A percentile compares a stretch with the other conserved stretches of the same genome.
phyloP scores from a whole-genome alignment of 1,140 invertebrate species.

The Acromyrmex echinatior region DNA sequence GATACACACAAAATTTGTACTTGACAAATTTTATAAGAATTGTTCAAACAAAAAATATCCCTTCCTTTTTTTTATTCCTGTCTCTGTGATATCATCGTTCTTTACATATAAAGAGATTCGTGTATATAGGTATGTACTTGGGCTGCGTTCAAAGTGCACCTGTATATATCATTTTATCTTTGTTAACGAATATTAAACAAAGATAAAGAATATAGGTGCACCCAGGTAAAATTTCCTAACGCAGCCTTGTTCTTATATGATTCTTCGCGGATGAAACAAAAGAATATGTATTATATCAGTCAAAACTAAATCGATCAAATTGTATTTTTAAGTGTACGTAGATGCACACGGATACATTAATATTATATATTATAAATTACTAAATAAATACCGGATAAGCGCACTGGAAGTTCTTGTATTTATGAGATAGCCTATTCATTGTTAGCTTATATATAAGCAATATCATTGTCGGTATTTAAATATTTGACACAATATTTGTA shows the following conservation, averaged over 20 bases:
- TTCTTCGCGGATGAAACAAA: slow-evolving; percentile 70
- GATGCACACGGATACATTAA: slow-evolving; percentile 69
- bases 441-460: not conserved
- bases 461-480: slow-evolving; percentile 9
- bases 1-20: slow-evolving; percentile 55
- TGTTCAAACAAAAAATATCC: slow-evolving; percentile 55
- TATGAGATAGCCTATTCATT: slow-evolving; percentile 24
- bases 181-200: too few species aligned
- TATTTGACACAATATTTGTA: not conserved
- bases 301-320: slow-evolving; percentile 73
- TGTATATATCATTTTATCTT: too few species aligned
- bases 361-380: slow-evolving; percentile 75
- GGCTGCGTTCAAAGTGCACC: too few species aligned
- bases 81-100: slow-evolving; percentile 75
- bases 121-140: not conserved
- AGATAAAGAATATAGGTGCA: too few species aligned
- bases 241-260: slow-evolving; percentile 54
- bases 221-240: too few species aligned
- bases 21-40: slow-evolving; percentile 60
- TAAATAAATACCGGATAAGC: slow-evolving; percentile 68
- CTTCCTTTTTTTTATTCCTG: slow-evolving; percentile 46
- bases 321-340: slow-evolving; percentile 76
- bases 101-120: slow-evolving; percentile 60
- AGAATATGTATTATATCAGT: slow-evolving; percentile 71
- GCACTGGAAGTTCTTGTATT: slow-evolving; percentile 11